A percentile compares a stretch with the other conserved stretches of the same genome.
Conservation (phyloP, 2,113 vertebrate genomes). For the Sceloporus undulatus region DNA sequence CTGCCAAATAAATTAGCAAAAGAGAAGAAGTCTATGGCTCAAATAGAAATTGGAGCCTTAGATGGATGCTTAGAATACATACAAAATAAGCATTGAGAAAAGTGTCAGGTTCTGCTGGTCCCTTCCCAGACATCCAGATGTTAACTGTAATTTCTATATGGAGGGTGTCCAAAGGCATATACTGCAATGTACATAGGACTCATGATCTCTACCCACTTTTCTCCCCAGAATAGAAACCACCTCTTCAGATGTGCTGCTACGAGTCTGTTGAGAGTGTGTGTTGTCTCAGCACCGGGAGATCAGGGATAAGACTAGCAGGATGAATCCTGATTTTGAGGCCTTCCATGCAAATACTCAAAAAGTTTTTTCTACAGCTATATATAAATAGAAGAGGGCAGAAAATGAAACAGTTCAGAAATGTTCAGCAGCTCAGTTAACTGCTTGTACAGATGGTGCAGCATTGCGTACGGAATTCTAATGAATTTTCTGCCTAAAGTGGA, state of each 20-base stretch:
- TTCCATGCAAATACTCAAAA: neutral
- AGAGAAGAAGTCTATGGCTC: neutral
- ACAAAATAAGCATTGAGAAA: neutral
- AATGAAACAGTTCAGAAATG: neutral
- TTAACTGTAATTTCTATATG: neutral
- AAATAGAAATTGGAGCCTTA: neutral
- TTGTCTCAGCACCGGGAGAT: neutral
- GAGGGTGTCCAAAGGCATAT: neutral
- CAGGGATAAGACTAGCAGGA: neutral
- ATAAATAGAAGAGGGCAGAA: neutral
- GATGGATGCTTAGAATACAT: neutral
- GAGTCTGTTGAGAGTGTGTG: neutral
- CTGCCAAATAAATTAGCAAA: neutral
- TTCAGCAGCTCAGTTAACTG: neutral
- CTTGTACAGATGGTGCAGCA: neutral
- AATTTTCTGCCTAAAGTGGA: neutral
- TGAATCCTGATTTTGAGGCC: neutral
- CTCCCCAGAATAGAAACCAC: neutral
- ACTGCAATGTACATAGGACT: neutral
- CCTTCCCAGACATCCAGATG: too few species aligned
- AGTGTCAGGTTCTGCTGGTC: neutral
- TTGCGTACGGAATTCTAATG: neutral
- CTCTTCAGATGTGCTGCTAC: neutral
- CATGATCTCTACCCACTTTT: neutral
- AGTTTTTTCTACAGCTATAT: neutral